phyloP scores from a whole-genome alignment of 2,113 vertebrate genomes.

The Stomatorhinus ivindoensis region DNA sequence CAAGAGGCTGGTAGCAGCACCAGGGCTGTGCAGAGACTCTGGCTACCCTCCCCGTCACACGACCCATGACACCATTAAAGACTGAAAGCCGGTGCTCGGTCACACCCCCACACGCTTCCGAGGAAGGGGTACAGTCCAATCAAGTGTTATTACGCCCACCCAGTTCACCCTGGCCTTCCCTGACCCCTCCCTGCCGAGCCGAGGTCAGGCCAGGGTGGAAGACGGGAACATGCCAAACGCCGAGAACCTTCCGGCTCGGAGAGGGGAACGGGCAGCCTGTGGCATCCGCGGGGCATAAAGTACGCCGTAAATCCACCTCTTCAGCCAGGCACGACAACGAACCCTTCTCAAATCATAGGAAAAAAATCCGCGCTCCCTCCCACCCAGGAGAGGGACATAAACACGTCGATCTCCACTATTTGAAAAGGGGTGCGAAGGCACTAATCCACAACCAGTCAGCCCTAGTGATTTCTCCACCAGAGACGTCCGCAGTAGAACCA shows the following conservation, averaged over 20 bases:
- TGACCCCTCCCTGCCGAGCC: background rate
- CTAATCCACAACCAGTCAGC: background rate
- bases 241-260: background rate
- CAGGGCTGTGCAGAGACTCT: background rate
- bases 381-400: background rate
- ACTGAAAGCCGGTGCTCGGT: background rate
- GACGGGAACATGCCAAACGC: background rate
- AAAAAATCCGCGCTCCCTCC: background rate
- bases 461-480: background rate
- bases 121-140: background rate
- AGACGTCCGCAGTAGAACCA: background rate
- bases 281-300: background rate
- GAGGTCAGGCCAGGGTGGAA: background rate
- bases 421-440: background rate
- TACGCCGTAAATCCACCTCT: background rate
- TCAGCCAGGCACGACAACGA: background rate
- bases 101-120: background rate
- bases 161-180: background rate
- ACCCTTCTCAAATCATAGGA: background rate
- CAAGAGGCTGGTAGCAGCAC: background rate
- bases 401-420: background rate
- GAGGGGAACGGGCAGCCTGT: background rate
- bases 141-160: background rate
- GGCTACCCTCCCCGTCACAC: background rate
- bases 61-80: background rate